phyloP scores from a whole-genome alignment of 2,888 invertebrate genomes.

The Drosophila anomalata region DNA sequence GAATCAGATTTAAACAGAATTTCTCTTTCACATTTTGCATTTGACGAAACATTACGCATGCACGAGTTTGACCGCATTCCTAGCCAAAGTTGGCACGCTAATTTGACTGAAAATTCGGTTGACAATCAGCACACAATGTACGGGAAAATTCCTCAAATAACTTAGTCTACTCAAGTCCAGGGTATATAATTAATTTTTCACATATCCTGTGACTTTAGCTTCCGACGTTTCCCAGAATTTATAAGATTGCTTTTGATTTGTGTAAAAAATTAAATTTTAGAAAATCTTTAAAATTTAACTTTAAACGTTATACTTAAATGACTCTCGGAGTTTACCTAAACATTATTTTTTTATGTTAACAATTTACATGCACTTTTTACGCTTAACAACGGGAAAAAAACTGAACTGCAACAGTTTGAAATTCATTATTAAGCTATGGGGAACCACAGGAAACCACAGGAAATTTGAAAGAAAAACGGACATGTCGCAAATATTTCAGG shows the following conservation, averaged over 20 bases:
- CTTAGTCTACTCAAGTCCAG: constrained; percentile 1
- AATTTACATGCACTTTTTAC: too few relatives aligned
- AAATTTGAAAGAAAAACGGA: too few relatives aligned
- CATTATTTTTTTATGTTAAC: too few relatives aligned
- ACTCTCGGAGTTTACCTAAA: too few relatives aligned
- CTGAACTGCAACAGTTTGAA: too few relatives aligned
- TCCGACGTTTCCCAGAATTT: constrained; percentile 5
- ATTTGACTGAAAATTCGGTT: constrained; percentile 49
- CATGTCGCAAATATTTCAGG: too few relatives aligned
- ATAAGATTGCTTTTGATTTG: not conserved
- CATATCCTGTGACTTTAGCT: not conserved
- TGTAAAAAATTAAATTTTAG: not conserved
- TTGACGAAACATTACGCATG: constrained; percentile 37
- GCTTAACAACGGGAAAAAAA: too few relatives aligned
- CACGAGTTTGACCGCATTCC: constrained; percentile 24
- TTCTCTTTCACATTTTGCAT: constrained; percentile 32
- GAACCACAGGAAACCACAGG: too few relatives aligned
- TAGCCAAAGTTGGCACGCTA: constrained; percentile 42
- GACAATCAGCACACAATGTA: constrained; percentile 15
- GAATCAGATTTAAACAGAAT: constrained; percentile 41
- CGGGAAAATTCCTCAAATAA: constrained; percentile 32
- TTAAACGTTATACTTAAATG: not conserved
- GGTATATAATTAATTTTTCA: not conserved
- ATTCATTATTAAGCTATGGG: too few relatives aligned
- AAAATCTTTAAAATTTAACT: not conserved